Base-by-base conservation (phyloP, 2,797 vertebrate genomes). In the Malacoraja senta region DNA sequence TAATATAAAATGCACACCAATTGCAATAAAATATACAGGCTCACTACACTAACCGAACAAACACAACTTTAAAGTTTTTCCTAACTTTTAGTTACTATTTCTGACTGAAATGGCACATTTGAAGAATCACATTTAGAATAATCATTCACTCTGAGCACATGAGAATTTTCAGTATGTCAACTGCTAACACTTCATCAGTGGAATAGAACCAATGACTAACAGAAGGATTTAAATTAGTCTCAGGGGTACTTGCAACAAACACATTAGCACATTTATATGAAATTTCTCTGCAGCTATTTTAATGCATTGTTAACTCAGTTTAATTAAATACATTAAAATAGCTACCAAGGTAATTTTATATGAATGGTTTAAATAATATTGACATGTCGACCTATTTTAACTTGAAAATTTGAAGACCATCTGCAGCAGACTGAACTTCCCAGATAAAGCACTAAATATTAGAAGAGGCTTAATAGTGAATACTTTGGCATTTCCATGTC, bases 361-460 rank as follows among this genome's bases (percentile, higher is more conserved):
- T 86, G 15, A 84, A 65, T 86, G 83, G 15, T 29, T 15, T 21
- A 81, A 53, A 61, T 61, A 13, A n/a, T 58, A 29, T 26, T 61
- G 24, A 84, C 10, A 63, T 84, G n/a, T 61, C 26, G n/a, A 61
- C 53, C 83, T 32, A 63, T 63, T 29, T 65, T 86, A n/a, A 63
- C 83, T 86, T 86, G 58, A 86, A 86, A 63, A 29, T n/a, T 86
- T 86, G 29, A 86, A 63, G 83, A 86, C 83, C 61, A 61, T 17
- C 7, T 86, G 19, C 26, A 65, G 61, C 83, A 86, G 65, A 63
- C 29, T 32, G 7, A 63, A n/a, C 58, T 80, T 83, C 26, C 44
- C 79, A 29, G 9, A 61, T 86, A n/a, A n/a, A 17, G 0, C 15
- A 65, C 7, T 86, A 19, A 29, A 65, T 65, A 86, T 32, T 86